Conservation (phyloP, 2,113 vertebrate species). For the Oreochromis tanganicae region DNA sequence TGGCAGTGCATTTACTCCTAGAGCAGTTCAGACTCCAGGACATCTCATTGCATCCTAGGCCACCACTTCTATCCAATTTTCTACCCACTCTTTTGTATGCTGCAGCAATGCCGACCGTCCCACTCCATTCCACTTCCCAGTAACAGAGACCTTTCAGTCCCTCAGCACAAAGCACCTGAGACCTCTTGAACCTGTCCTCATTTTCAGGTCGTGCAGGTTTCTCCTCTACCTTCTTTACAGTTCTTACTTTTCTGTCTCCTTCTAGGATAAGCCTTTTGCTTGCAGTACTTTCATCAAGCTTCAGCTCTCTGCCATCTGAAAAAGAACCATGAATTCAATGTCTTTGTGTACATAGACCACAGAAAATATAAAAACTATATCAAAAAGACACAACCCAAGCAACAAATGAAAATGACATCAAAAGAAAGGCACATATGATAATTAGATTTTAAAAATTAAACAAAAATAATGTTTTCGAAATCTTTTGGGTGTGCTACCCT, state of each 20-base stretch:
- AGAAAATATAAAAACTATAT: too few species aligned
- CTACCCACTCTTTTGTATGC: neutral
- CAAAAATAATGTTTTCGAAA: too few species aligned
- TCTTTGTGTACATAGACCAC: neutral
- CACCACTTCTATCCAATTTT: neutral
- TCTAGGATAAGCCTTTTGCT: neutral
- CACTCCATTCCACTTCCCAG: constrained; percentile 32
- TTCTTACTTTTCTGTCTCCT: neutral
- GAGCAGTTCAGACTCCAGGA: constrained; percentile 25
- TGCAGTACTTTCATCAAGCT: constrained; percentile 13
- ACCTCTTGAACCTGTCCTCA: neutral
- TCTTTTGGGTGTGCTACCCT: too few species aligned
- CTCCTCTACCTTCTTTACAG: neutral
- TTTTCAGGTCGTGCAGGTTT: neutral
- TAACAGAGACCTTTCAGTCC: neutral
- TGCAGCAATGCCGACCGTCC: neutral
- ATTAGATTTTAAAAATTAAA: too few species aligned
- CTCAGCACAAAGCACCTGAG: constrained; percentile 7
- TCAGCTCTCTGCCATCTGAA: constrained; percentile 29
- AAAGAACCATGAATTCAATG: neutral
- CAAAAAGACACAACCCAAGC: too few species aligned
- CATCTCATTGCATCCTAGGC: neutral
- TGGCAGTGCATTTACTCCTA: rapidly evolving
- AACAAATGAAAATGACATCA: too few species aligned
- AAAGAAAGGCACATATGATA: too few species aligned